Base-by-base conservation (phyloP, 2,888 invertebrate genomes). In the Leptinotarsa peninsularis region DNA sequence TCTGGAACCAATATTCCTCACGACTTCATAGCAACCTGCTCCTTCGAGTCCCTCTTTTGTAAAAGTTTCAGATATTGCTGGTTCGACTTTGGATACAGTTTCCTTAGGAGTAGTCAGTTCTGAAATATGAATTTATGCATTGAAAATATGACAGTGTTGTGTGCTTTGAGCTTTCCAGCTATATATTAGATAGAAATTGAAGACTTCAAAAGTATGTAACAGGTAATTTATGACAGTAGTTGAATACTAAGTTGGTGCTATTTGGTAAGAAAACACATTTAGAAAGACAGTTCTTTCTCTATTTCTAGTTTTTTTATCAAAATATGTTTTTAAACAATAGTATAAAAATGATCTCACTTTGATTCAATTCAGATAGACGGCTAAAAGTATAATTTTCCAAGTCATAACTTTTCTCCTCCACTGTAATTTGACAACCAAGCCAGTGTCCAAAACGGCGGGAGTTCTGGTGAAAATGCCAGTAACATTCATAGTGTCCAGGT, bases 401-500 rank as follows among this genome's bases (percentile, higher is more conserved):
- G 52, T 17, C n/a, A 52, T 52, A 43, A 43, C 43, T n/a, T 52
- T 52, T 52, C 15, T 67, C 49, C 73, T 88, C 88, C 1, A 89
- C 88, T 21, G 86, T 85, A 7, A 89, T 80, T 66, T 87, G 85
- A 75, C 87, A 88, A 18, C 87, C 86, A 15, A 89, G 76, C 87
- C 88, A 88, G 49, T 88, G 87, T 0, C 89, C 89, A 78, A 89
- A 89, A 66, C 89, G 85, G n/a, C 85, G 84, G 4, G 86, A 86
- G 52, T 84, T 83, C 76, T 89, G 87, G 76, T 87, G 85, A 79
- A 89, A 89, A 76, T 89, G 87, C 88, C 88, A 89, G 79, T 89
- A 88, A 71, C 87, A 88, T 80, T 89, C 88, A 77, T 89, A 89
- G 49, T 82, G 82, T 14, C 89, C 89, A 50, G 87, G 84, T 58